phyloP scores from a whole-genome alignment of 2,113 vertebrate species.

The Pseudopodoces humilis region DNA sequence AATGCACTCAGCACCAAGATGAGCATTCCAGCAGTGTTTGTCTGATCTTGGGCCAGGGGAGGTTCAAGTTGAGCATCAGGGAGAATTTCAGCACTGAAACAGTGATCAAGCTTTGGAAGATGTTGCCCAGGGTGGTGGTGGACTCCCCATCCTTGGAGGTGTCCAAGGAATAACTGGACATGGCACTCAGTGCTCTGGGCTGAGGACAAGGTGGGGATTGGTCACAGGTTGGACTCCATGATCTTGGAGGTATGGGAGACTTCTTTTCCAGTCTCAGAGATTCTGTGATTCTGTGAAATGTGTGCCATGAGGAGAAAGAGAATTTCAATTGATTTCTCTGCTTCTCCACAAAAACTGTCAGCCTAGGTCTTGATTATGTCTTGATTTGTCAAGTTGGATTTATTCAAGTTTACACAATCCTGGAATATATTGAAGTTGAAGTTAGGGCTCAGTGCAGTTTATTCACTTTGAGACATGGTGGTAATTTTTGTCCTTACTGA shows the following conservation, averaged over 20 bases:
- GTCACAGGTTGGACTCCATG: fast-evolving
- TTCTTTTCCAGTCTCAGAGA: background rate
- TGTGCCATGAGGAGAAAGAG: background rate
- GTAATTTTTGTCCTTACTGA: background rate
- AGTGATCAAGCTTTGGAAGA: background rate
- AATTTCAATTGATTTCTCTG: background rate
- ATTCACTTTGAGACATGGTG: background rate
- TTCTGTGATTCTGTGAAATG: background rate
- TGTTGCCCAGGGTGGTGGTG: background rate
- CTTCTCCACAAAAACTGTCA: background rate
- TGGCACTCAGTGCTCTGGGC: background rate
- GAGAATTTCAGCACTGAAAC: background rate
- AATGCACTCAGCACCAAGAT: background rate
- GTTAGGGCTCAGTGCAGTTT: background rate
- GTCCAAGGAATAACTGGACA: background rate
- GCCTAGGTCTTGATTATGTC: background rate
- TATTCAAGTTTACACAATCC: background rate
- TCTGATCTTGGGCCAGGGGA: background rate
- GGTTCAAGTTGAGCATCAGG: background rate
- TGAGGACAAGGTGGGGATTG: background rate
- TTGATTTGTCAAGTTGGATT: background rate
- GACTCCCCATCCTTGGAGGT: background rate
- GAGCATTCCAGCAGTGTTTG: background rate
- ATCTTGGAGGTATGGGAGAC: background rate
- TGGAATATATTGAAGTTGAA: background rate